Evolutionary conservation across 2,888 invertebrate genomes (phyloP), one percentile per base, ranked within the genome.

Genomic region (Hydrotaea cyrtoneurina): DNA sequence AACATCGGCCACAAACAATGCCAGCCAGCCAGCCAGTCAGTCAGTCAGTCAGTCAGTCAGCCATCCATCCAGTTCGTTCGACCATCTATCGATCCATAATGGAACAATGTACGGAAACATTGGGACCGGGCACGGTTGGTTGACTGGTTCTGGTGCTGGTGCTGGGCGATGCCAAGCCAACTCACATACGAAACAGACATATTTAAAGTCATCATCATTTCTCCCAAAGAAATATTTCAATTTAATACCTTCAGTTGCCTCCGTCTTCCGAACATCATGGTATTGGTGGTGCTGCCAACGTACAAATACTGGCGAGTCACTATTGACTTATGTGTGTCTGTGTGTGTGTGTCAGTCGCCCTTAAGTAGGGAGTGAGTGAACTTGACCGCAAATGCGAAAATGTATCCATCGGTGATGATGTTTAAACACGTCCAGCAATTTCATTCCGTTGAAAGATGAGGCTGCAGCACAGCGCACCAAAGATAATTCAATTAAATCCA

Each of bases 131-230:
- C 17, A 31, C 26, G 62, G 15, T 69, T 62, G 62, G 15, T 46
- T 62, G 26, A 62, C 13, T 43, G 17, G 39, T 43, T 19, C 39
- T 19, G 11, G 21, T 21, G 66, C 13, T 13, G 59, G 31, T 31
- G 31, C 13, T 31, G 13, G 55, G 13, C 0, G 59, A 26, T 7
- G 21, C 11, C 10, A 23, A n/a, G 17, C 21, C 59, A 19, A 59
- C 19, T 36, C 19, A 17, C 36, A 36, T 36, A 17, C 17, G 55
- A 21, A 19, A 39, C 64, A 36, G 17, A 78, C 55, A 43, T 71
- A 66, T 78, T 83, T 83, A 72, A 84, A 78, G 81, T 83, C 81
- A 82, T 83, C n/a, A 81, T 83, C n/a, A n/a, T 80, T 81, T 73
- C 80, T 17, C 62, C 50, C 64, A 55, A 76, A 78, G 66, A 73